Evolutionary conservation across 2,888 invertebrate species (phyloP).

Genomic region (Iselma pallidipennis): DNA sequence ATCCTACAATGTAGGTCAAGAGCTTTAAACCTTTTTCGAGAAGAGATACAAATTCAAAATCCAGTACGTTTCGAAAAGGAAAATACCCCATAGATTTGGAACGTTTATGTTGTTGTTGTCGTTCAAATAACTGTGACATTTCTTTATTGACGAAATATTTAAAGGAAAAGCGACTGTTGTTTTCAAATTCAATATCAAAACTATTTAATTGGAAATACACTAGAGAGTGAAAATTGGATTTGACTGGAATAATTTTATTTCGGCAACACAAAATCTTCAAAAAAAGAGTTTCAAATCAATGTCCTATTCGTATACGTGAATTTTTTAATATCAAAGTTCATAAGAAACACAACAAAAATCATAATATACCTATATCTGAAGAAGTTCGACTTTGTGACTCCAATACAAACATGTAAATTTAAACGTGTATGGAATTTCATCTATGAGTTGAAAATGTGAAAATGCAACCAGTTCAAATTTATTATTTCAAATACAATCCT

Average conservation of each 20-base stretch:
- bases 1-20: too few species aligned
- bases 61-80: too few species aligned
- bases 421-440: constrained; percentile 3
- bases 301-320: neutral
- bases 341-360: neutral
- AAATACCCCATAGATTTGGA: too few species aligned
- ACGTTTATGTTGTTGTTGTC: too few species aligned
- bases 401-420: constrained; percentile 1
- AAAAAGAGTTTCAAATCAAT: too few species aligned
- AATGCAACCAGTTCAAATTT: neutral
- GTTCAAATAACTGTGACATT: too few species aligned
- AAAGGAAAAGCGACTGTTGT: too few species aligned
- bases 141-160: too few species aligned
- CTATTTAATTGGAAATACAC: too few species aligned
- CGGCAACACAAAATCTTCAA: neutral
- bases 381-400: constrained; percentile 2
- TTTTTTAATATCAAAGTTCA: neutral
- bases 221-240: neutral
- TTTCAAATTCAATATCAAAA: too few species aligned
- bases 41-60: too few species aligned
- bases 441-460: neutral
- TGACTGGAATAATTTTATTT: neutral
- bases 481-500: neutral
- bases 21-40: too few species aligned
- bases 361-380: neutral